Base-by-base conservation (phyloP, 2,113 vertebrate species). In the Zapornia atra region DNA sequence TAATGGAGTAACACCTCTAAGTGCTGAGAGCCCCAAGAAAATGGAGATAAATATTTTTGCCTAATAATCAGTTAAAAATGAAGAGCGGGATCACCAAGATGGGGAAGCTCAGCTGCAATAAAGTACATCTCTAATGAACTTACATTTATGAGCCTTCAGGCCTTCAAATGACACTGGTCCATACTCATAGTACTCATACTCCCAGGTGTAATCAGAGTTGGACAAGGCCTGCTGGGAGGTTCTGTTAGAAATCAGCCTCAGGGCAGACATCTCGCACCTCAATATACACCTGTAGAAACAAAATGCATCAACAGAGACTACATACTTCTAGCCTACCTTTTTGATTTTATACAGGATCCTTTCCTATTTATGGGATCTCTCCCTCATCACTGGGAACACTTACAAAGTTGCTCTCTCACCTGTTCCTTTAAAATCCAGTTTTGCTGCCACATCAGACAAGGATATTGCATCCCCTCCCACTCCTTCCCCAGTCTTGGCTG, bases 151-250 rank as follows among this genome's bases (percentile, higher is more conserved):
- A 94, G 99, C 99, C 86, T 98, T 99, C 82, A 99, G 98, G 85
- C 99, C 99, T 96, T 99, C 99, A 92, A 99, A 99, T 2, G 99
- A 99, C 96, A 99, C 99, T 0, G 99, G 99, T 92, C 98, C 99
- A 0, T 99, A 99, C 83, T 99, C 99, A 18, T 99, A 99, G 96
- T 99, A 99, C 86, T 99, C 99, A 4, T 99, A 99, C 88, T 99
- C 98, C 99, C 99, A 99, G 88, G 98, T 98, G 93, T 99, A 99
- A 94, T 99, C 99, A 29, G 98, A 98, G 94, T 98, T 98, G 36
- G 98, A 97, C 16, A 96, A 87, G 81, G 96, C 96, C 72, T 92
- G 98, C 72, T 98, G 98, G 92, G 98, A 97, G 25, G 98, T 99
- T 95, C 96, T 98, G 96, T 98, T 99, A 33, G 97, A 98, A 96